Base-by-base conservation (phyloP, 2,113 vertebrate species). In the Bos indicus region DNA sequence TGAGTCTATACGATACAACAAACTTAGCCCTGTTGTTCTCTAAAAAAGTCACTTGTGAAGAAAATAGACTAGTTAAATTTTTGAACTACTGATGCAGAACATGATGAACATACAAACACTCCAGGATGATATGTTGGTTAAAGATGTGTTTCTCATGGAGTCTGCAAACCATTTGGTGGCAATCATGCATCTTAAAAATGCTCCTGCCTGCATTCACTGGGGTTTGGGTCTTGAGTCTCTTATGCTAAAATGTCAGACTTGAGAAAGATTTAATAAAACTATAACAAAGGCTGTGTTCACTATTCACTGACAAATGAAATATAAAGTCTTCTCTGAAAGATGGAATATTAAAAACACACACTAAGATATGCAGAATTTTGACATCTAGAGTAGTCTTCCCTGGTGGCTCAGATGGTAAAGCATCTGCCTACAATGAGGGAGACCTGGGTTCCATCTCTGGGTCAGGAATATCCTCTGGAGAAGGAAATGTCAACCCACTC, bases 91-190 rank as follows among this genome's bases (percentile, higher is more conserved):
- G 10, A 15, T 43, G 71, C 23, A 77, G 26, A 93, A 17, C 59
- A 23, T 59, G 40, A 36, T 48, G 23, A 78, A 40, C 46, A 82
- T 64, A 57, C 7, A 84, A 81, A 46, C 28, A 80, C 12, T 52
- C 11, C 16, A 83, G 16, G 13, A 25, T 21, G 21, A 15, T 30
- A 23, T 26, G 3, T 16, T 52, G 16, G 10, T 51, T 88, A 54
- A 6, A 86, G 48, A 26, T 14, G 23, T 71, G 6, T 14, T 84
- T 43, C 10, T 5, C 7, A 2, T 1, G 6, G 2, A 5, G 2
- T 48, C 9, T 80, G 40, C 28, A 64, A 28, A 93, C 9, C 40
- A 57, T 25, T 1, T 28, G 8, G 0, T 56, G 30, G 5, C 43
- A 60, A 62, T 26, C 10, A 2, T 6, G 6, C 1, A 28, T 82